These are phyloP conservation scores for Macrotus californicus DNA, from an alignment of 2,113 vertebrate genomes.

Conservation along the genomic window DNA sequence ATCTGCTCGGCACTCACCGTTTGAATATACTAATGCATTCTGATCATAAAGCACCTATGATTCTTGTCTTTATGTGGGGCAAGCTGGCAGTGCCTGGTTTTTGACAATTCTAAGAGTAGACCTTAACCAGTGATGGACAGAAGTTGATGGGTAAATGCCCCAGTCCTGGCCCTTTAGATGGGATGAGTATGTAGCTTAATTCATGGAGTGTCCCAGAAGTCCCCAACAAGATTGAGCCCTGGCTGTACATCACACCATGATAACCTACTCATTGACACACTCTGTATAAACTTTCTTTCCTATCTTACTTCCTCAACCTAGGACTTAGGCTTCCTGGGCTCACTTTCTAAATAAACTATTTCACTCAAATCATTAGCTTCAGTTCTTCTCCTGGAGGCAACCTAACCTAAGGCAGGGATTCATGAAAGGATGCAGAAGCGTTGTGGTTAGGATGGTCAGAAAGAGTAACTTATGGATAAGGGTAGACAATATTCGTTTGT, in stretches of 20 bases:
- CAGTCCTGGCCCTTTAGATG: background rate
- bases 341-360: background rate
- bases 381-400: background rate
- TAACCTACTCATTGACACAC: background rate
- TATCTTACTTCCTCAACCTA: background rate
- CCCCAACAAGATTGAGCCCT: background rate
- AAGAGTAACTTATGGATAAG: background rate
- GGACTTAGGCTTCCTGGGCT: background rate
- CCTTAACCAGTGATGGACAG: background rate
- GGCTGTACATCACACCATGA: background rate
- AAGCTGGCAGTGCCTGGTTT: background rate
- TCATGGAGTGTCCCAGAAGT: background rate
- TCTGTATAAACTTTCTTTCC: background rate
- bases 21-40: background rate
- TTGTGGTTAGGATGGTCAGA: background rate
- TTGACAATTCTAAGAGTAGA: background rate
- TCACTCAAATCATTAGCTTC: background rate
- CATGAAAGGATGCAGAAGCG: background rate
- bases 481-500: background rate
- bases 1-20: background rate
- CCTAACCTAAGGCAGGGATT: background rate
- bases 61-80: background rate
- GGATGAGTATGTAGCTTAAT: background rate
- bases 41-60: background rate
- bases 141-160: background rate